A percentile compares a stretch with the other conserved stretches of the same genome.
Conservation (phyloP, 2,113 vertebrate genomes). For the Ondatra zibethicus region DNA sequence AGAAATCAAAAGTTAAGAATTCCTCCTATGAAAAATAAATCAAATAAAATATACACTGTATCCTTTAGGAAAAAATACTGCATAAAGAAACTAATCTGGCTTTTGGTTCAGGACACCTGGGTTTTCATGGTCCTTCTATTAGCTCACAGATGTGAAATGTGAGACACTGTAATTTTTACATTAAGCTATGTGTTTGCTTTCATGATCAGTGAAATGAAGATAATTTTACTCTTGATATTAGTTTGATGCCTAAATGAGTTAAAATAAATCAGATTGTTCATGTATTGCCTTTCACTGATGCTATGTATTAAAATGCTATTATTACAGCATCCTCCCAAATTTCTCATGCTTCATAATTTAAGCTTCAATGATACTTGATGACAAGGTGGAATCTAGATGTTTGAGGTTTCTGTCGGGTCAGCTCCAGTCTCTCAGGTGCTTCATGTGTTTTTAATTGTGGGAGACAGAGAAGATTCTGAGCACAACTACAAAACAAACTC, state of each 20-base stretch:
- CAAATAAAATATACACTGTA: background rate
- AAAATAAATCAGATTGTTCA: background rate
- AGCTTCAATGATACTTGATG: background rate
- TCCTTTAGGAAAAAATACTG: background rate
- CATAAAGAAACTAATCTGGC: background rate
- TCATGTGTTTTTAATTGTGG: background rate
- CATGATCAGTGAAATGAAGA: background rate
- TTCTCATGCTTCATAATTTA: background rate
- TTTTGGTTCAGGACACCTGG: background rate
- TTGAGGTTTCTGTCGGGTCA: background rate
- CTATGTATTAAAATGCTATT: background rate
- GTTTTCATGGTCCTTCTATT: background rate
- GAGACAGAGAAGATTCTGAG: background rate
- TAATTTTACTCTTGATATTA: slow-evolving; percentile 8
- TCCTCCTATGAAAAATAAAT: background rate
- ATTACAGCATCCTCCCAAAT: background rate
- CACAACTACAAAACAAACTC: slow-evolving; percentile 11
- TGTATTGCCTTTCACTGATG: background rate
- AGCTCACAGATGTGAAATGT: background rate
- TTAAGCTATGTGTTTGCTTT: background rate
- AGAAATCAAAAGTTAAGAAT: background rate
- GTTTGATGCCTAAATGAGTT: background rate
- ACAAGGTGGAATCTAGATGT: background rate
- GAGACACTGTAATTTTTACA: background rate
- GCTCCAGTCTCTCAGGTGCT: background rate